These are phyloP conservation scores for Colletes gigas DNA, from an alignment of 1,140 invertebrate genomes.

Conservation along the genomic window DNA sequence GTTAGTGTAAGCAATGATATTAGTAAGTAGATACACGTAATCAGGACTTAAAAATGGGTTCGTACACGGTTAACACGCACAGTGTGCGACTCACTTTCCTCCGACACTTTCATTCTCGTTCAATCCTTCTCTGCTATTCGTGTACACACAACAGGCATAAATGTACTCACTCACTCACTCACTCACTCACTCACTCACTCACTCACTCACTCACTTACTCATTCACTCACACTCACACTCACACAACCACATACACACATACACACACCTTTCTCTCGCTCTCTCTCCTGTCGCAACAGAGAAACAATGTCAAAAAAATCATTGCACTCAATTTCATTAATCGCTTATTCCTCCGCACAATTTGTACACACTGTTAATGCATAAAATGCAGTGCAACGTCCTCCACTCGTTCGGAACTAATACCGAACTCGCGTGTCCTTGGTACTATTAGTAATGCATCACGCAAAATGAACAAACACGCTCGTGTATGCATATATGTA, in stretches of 20 bases:
- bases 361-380: constrained; percentile 9
- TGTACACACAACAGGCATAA: no score
- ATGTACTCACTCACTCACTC: no score
- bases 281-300: not conserved
- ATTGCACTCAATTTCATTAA: no score
- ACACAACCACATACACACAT: no score
- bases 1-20: constrained; percentile 69
- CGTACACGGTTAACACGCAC: constrained; percentile 32
- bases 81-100: constrained; percentile 23
- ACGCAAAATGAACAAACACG: not conserved
- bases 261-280: not conserved
- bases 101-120: no score
- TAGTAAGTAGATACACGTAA: constrained; percentile 25
- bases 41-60: constrained; percentile 1
- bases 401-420: not conserved
- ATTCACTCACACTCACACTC: no score
- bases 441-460: not conserved
- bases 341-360: no score
- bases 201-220: no score
- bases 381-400: constrained; percentile 29
- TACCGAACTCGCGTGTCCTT: no score
- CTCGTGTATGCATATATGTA: not conserved
- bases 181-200: no score
- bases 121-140: no score
- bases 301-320: no score